Conservation (phyloP, 1,140 invertebrate genomes). For the Drosophila nigrodunni region DNA sequence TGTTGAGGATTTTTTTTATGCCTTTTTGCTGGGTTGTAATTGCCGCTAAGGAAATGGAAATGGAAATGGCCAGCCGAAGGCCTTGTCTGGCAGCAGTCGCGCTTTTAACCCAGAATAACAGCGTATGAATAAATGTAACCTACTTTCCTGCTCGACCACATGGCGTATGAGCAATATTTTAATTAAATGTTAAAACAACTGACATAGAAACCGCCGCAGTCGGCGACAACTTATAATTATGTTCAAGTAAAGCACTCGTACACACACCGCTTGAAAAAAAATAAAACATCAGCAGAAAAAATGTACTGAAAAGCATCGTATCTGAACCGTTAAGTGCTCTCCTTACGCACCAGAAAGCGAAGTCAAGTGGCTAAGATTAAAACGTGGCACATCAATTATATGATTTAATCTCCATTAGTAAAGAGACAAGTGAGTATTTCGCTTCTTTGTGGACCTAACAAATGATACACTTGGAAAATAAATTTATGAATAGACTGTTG, state of each 20-base stretch:
- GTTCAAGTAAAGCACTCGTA: slow-evolving; percentile 20
- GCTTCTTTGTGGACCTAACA: neutral
- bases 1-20: slow-evolving; percentile 58
- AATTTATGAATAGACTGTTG: no score
- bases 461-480: neutral
- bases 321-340: slow-evolving; percentile 2
- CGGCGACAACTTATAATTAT: slow-evolving; percentile 14
- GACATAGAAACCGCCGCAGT: slow-evolving; percentile 3
- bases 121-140: slow-evolving; percentile 51
- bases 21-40: slow-evolving; percentile 52
- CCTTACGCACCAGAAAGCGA: slow-evolving; percentile 12
- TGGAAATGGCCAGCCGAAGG: slow-evolving; percentile 44
- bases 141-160: slow-evolving; percentile 52
- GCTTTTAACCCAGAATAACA: slow-evolving; percentile 48
- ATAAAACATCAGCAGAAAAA: slow-evolving; percentile 1
- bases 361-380: slow-evolving; percentile 30
- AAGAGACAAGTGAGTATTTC: slow-evolving; percentile 38
- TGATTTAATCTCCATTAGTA: slow-evolving; percentile 28
- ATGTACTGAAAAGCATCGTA: neutral
- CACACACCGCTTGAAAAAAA: neutral
- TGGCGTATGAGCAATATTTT: slow-evolving; percentile 56
- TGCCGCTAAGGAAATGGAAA: slow-evolving; percentile 40
- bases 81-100: slow-evolving; percentile 47
- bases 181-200: slow-evolving; percentile 60
- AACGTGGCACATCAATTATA: slow-evolving; percentile 37